Percentiles rank a stretch among this genome's conserved stretches.
phyloP scores from a whole-genome alignment of 2,113 vertebrate species.

The Microcebus ravelobensis region DNA sequence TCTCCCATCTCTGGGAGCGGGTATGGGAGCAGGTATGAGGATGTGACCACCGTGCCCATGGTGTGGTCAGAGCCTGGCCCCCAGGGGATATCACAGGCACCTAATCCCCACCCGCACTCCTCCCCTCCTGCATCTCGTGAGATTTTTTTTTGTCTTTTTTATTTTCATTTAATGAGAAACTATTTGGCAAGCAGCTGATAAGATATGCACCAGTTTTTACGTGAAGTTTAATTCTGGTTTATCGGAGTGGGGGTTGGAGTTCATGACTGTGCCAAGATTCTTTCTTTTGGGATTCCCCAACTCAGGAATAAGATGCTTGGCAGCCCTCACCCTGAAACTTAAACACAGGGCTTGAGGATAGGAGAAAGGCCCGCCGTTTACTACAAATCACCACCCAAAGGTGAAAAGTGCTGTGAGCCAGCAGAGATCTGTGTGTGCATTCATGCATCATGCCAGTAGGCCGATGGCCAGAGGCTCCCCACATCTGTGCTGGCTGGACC shows the following conservation, averaged over 20 bases:
- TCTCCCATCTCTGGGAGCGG: rapidly evolving
- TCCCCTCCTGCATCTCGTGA: background rate
- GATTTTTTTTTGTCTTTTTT: background rate
- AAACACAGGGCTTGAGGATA: background rate
- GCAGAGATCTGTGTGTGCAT: background rate
- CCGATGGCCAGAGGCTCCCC: background rate
- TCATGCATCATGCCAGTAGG: rapidly evolving
- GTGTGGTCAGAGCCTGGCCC: background rate
- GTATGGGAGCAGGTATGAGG: background rate
- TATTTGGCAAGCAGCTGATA: background rate
- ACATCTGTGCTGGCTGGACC: background rate
- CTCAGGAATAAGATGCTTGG: background rate
- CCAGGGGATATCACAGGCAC: rapidly evolving
- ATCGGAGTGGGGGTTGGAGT: background rate
- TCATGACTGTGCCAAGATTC: background rate
- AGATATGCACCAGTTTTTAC: rapidly evolving
- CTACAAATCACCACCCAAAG: background rate
- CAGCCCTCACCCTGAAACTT: background rate
- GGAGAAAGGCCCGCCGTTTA: background rate
- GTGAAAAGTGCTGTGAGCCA: rapidly evolving
- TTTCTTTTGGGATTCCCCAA: background rate
- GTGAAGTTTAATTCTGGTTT: background rate
- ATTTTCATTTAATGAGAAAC: conserved; percentile 34
- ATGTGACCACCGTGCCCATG: background rate
- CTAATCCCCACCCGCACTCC: background rate